Conservation (phyloP, 1,140 invertebrate species). For the Penaeus vannamei region DNA sequence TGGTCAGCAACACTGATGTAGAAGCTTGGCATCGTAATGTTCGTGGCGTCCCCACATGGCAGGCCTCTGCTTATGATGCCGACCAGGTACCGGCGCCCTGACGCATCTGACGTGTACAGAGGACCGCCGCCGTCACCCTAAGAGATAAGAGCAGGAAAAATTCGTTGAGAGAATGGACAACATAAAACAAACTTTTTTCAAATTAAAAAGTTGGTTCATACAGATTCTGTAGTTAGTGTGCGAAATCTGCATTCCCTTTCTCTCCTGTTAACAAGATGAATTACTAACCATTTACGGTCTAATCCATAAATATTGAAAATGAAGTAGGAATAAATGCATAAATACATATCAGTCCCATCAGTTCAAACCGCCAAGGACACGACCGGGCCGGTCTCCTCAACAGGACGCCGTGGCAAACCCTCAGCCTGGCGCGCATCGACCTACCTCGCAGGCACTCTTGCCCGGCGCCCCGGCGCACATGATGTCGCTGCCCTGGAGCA, state of each 20-base stretch:
- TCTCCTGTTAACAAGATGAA: too few species aligned
- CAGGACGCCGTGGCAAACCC: not conserved
- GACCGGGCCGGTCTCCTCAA: not conserved
- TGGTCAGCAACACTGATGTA: constrained; percentile 22
- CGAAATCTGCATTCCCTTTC: too few species aligned
- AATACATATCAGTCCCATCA: too few species aligned
- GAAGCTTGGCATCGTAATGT: not conserved
- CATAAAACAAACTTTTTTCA: not conserved
- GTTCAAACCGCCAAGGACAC: too few species aligned
- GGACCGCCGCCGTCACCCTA: constrained; percentile 38
- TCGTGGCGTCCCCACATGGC: not conserved
- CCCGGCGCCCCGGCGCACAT: constrained; percentile 20
- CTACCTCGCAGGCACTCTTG: constrained; percentile 26
- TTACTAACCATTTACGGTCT: too few species aligned
- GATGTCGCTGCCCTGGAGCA: constrained; percentile 19
- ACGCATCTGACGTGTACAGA: not conserved
- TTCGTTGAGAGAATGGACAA: not conserved
- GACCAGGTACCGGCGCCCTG: constrained; percentile 14
- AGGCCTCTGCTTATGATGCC: constrained; percentile 19
- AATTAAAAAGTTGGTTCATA: not conserved
- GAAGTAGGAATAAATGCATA: too few species aligned
- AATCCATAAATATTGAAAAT: too few species aligned
- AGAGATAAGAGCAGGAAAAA: not conserved
- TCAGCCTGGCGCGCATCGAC: too few species aligned
- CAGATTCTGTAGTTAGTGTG: too few species aligned